Evolutionary conservation across 2,888 invertebrate species (phyloP).

Genomic region (Neoascia interrupta): DNA sequence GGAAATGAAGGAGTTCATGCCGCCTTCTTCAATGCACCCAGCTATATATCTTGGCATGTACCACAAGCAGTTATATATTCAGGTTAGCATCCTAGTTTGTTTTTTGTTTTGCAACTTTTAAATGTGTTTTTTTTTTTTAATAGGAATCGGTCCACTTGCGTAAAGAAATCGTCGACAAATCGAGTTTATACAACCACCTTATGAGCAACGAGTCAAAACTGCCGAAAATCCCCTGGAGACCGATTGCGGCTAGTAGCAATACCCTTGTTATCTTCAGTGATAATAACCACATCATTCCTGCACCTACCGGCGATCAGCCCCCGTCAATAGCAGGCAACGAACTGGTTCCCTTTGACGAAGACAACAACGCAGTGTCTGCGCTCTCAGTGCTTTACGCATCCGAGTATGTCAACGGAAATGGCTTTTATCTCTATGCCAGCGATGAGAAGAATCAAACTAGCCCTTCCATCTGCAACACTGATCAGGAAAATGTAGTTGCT

Average conservation of each 20-base stretch:
- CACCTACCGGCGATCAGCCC: constrained; percentile 22
- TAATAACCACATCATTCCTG: constrained; percentile 50
- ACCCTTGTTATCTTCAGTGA: constrained; percentile 74
- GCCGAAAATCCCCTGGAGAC: constrained; percentile 86
- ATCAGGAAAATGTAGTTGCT: background rate
- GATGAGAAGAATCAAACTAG: constrained; percentile 72
- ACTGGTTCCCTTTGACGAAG: constrained; percentile 77
- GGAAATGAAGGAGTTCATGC: constrained; percentile 74
- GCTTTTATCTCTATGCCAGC: constrained; percentile 87
- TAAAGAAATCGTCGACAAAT: constrained; percentile 76
- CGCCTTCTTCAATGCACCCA: constrained; percentile 81
- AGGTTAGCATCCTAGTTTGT: constrained; percentile 70
- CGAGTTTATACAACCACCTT: constrained; percentile 74
- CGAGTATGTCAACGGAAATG: constrained; percentile 87
- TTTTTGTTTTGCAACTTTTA: background rate
- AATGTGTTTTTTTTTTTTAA: background rate
- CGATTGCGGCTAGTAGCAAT: constrained; percentile 83
- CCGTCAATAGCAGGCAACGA: constrained; percentile 70
- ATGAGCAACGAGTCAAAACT: constrained; percentile 76
- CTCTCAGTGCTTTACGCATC: constrained; percentile 87
- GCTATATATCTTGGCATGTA: constrained; percentile 92
- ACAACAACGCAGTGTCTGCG: constrained; percentile 82
- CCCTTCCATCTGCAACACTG: constrained; percentile 39
- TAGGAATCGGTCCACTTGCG: constrained; percentile 75
- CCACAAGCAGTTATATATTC: constrained; percentile 85